Base-by-base conservation (phyloP, 2,888 invertebrate genomes). In the Mythimna pallens region DNA sequence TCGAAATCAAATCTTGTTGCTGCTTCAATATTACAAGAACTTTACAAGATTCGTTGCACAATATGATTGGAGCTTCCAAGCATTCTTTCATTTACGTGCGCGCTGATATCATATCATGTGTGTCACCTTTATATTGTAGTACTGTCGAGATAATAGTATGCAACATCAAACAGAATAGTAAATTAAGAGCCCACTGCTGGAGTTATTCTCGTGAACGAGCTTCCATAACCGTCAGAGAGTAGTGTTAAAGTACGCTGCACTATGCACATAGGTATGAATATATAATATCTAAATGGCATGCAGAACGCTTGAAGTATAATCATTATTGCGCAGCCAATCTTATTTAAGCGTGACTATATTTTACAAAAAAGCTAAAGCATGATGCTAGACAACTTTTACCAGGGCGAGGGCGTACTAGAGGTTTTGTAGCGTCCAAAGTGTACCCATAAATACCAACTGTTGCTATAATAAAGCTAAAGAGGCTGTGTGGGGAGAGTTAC, bases 261-360 rank as follows among this genome's bases (percentile, higher is more conserved):
- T 96, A 96, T 94, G 96, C 95, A 95, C 95, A 95, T 94, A 95
- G 94, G 96, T 92, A 96, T 96, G 95, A 94, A 95, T 95, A 96
- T 94, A 95, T 94, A 94, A 93, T 93, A 95, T 96, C 96, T 96
- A 96, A 96, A 95, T 95, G 95, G 95, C 96, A 96, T 96, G 96
- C 96, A 96, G 96, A 96, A 96, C 95, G 96, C 95, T 96, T 96
- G 96, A 95, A 96, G 95, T 96, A 95, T 94, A 95, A 96, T 96
- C 96, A 96, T 95, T 95, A 96, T 96, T 96, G 96, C 95, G 96
- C 96, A 96, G 96, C 96, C 96, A 96, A 96, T 95, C 96, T 96
- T 94, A 94, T 95, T 94, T 94, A 96, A 96, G 96, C 96, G 96
- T 96, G 96, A 95, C 96, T 96, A 96, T 96, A 95, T 94, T 96